Conservation (phyloP, 2,888 invertebrate species). For the Cryptus viduatorius region DNA sequence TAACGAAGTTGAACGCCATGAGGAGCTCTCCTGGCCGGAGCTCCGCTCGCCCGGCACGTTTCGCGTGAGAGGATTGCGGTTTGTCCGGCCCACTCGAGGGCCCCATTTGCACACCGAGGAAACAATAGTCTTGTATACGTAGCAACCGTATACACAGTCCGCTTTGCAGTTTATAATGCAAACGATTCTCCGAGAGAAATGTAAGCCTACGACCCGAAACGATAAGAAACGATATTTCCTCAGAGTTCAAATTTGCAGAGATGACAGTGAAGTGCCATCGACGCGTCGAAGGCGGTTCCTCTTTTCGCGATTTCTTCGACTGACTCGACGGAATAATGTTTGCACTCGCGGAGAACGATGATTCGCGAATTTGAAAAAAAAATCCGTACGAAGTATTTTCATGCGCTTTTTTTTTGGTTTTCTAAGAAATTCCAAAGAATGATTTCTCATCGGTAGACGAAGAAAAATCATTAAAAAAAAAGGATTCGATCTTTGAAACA, state of each 20-base stretch:
- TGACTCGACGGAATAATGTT: neutral
- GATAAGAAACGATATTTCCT: neutral
- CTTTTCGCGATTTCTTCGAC: neutral
- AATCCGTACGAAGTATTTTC: neutral
- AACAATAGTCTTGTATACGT: slow-evolving; percentile 39
- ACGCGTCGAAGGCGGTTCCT: neutral
- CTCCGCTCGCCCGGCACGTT: slow-evolving; percentile 55
- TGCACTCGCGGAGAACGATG: neutral
- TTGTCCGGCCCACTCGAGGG: slow-evolving; percentile 42
- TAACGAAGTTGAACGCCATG: slow-evolving; percentile 50
- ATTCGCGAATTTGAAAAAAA: neutral
- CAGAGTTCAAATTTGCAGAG: slow-evolving; percentile 52
- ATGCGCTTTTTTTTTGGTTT: neutral
- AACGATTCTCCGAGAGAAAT: neutral
- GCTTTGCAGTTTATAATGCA: neutral
- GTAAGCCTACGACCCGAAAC: neutral
- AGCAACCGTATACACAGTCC: neutral
- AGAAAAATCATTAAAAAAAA: no score
- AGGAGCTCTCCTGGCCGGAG: slow-evolving; percentile 34
- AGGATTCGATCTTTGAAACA: no score
- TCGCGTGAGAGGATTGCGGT: slow-evolving; percentile 65
- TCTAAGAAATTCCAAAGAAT: neutral
- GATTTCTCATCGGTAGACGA: no score
- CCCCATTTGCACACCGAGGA: slow-evolving; percentile 55
- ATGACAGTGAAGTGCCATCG: slow-evolving; percentile 27